phyloP scores from a whole-genome alignment of 2,797 vertebrate genomes.

The Lagorchestes hirsutus region DNA sequence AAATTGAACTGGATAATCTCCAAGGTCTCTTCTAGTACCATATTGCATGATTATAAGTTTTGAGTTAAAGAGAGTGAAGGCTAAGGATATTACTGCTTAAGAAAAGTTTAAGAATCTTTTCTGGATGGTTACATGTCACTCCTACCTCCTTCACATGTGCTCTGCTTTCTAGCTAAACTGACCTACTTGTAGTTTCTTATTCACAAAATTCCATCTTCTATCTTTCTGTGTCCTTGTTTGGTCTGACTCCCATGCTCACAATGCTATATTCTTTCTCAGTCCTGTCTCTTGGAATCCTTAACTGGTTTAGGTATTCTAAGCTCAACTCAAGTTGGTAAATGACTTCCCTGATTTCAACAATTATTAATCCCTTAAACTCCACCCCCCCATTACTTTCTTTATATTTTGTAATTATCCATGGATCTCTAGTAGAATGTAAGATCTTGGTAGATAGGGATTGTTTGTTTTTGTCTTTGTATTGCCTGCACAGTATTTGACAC shows the following conservation, averaged over 20 bases:
- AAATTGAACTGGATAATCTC: background rate
- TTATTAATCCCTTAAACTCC: background rate
- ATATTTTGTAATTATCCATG: background rate
- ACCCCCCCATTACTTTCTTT: background rate
- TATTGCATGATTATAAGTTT: constrained; percentile 43
- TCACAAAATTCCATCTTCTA: background rate
- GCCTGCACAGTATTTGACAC: background rate
- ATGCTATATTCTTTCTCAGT: background rate
- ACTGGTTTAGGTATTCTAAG: background rate
- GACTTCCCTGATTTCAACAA: background rate
- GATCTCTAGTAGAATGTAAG: background rate
- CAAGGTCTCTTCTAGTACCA: constrained; percentile 38
- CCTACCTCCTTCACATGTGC: background rate
- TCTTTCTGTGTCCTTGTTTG: background rate
- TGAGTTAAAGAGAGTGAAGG: constrained; percentile 17
- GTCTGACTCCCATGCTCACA: background rate
- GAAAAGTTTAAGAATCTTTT: background rate
- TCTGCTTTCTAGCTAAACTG: background rate
- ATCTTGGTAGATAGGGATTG: background rate
- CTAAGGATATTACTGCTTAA: background rate
- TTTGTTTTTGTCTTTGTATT: background rate
- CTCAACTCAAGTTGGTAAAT: background rate
- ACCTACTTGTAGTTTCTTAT: background rate
- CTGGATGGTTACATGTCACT: background rate
- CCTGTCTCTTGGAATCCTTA: background rate